These are phyloP conservation scores for Drosophila nebulosa DNA, from an alignment of 1,140 invertebrate genomes.

Conservation along the genomic window DNA sequence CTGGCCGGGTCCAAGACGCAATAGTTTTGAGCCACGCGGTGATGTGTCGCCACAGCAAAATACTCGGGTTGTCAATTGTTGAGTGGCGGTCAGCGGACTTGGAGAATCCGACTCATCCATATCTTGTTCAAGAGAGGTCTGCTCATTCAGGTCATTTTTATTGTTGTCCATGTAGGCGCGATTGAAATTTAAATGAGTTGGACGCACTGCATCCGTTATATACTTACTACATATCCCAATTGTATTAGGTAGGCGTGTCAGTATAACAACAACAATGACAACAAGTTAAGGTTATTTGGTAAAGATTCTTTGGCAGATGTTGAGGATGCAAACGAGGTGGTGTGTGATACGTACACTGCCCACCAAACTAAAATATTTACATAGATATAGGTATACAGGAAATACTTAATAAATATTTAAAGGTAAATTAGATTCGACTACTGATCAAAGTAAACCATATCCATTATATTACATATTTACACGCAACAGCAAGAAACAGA, in stretches of 20 bases:
- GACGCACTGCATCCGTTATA: constrained; percentile 72
- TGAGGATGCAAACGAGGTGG: background rate
- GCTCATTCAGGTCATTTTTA: constrained; percentile 34
- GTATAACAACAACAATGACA: constrained; percentile 47
- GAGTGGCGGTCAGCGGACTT: constrained; percentile 47
- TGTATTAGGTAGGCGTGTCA: constrained; percentile 43
- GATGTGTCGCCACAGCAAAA: constrained; percentile 72
- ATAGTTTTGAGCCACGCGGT: constrained; percentile 43
- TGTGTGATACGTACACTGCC: constrained; percentile 73
- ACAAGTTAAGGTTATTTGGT: constrained; percentile 51
- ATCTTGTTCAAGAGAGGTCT: constrained; percentile 38
- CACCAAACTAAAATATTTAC: constrained; percentile 22
- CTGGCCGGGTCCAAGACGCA: constrained; percentile 63
- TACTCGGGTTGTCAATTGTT: constrained; percentile 39
- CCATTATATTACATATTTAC: constrained; percentile 17
- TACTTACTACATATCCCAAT: constrained; percentile 64
- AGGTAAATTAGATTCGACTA: background rate
- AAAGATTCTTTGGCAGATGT: constrained; percentile 5
- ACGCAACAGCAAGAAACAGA: constrained; percentile 42
- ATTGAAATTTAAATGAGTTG: constrained; percentile 63
- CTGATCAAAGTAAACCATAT: background rate
- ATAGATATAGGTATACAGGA: constrained; percentile 10
- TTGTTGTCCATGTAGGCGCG: constrained; percentile 63
- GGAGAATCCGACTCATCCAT: constrained; percentile 73
- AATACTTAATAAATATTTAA: background rate